phyloP scores from a whole-genome alignment of 2,797 vertebrate species.

The Anas acuta region DNA sequence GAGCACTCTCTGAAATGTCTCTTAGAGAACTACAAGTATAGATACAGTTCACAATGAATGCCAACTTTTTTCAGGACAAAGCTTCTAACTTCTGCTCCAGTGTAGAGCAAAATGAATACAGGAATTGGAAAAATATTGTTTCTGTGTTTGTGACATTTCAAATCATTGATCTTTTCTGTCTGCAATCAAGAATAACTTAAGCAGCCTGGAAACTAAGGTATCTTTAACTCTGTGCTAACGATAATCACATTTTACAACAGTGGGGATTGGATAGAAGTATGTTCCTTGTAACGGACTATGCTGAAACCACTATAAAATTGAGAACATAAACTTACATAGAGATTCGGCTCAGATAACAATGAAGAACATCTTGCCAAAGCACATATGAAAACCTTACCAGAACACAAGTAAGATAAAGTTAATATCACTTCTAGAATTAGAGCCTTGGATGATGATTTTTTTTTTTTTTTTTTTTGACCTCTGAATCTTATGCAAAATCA shows the following conservation, averaged over 20 bases:
- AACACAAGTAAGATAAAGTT: not conserved
- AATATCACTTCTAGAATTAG: not conserved
- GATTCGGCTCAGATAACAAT: not conserved
- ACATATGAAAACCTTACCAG: not conserved
- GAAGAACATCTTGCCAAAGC: not conserved
- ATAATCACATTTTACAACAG: not conserved
- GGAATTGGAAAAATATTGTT: not conserved
- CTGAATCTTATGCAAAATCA: not conserved
- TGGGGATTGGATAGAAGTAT: not conserved
- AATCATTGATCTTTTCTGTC: not conserved
- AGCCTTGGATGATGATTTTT: not conserved
- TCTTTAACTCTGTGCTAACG: not conserved
- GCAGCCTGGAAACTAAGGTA: not conserved
- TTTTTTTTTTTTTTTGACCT: not conserved
- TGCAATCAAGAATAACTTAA: not conserved
- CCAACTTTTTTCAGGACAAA: not conserved
- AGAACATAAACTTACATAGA: not conserved
- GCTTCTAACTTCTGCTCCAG: not conserved
- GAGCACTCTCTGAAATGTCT: not conserved
- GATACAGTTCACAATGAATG: not conserved
- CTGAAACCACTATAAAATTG: not conserved
- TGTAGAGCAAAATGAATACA: not conserved
- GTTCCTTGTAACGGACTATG: not conserved
- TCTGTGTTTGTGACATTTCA: not conserved
- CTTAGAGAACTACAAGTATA: not conserved